Evolutionary conservation across 2,888 invertebrate species (phyloP).

Genomic region (Lithosia quadra): DNA sequence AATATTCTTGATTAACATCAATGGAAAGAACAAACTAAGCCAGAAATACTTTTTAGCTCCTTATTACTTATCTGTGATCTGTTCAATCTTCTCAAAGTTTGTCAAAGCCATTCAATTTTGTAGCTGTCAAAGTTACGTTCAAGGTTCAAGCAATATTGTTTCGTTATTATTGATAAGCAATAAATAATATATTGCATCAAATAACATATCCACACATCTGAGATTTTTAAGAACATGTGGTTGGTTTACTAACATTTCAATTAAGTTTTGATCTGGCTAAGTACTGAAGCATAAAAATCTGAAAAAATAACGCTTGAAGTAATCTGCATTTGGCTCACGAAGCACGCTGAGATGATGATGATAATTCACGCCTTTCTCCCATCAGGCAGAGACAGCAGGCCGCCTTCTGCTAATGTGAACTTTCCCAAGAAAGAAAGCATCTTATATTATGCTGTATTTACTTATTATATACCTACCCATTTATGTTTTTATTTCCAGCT

Average conservation of each 20-base stretch:
- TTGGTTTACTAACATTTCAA: neutral
- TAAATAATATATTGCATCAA: too few relatives aligned
- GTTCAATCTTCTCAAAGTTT: neutral
- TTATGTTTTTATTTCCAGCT: neutral
- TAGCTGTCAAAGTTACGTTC: neutral
- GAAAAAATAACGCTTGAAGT: neutral
- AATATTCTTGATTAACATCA: too few relatives aligned
- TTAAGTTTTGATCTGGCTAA: neutral
- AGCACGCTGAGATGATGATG: too few relatives aligned
- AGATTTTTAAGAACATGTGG: neutral
- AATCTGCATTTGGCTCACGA: neutral
- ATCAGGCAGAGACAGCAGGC: too few relatives aligned
- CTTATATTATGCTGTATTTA: too few relatives aligned
- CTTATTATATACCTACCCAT: too few relatives aligned
- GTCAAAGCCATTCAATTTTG: slow-evolving; percentile 1
- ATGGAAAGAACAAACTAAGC: too few relatives aligned
- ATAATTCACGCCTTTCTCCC: too few relatives aligned
- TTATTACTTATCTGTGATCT: neutral
- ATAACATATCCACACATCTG: too few relatives aligned
- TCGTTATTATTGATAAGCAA: neutral
- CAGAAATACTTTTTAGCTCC: neutral
- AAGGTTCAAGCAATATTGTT: neutral
- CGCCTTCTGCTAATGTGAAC: too few relatives aligned
- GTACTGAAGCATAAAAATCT: neutral
- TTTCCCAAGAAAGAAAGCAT: too few relatives aligned